These are phyloP conservation scores for Bursaphelenchus mucronatus DNA, from an alignment of 1,140 invertebrate genomes.

Conservation along the genomic window DNA sequence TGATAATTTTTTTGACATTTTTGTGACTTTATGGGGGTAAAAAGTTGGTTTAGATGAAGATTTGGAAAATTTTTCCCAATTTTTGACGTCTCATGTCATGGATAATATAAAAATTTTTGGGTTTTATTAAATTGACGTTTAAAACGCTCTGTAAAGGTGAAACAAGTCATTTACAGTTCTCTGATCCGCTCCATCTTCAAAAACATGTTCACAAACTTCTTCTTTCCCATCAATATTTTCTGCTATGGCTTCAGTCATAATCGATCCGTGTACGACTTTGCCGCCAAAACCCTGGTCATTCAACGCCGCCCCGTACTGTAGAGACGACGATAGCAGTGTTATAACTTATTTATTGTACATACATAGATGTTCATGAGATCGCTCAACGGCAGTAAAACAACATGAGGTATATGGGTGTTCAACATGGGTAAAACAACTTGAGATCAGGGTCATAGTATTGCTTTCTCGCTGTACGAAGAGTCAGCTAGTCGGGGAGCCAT, in stretches of 20 bases:
- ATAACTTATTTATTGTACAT: background rate
- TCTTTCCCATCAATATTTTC: conserved; percentile 46
- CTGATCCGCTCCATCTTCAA: conserved; percentile 42
- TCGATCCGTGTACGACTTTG: conserved; percentile 43
- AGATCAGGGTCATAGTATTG: conserved; percentile 11
- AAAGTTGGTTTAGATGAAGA: background rate
- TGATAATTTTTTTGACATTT: conserved; percentile 1
- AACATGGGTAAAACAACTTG: too few relatives aligned
- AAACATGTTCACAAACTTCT: conserved; percentile 41
- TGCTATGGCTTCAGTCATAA: conserved; percentile 46
- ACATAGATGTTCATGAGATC: too few relatives aligned
- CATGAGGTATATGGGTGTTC: too few relatives aligned
- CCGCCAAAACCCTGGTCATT: conserved; percentile 37
- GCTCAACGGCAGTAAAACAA: too few relatives aligned
- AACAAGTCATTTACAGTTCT: conserved; percentile 29
- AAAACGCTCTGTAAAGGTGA: too few relatives aligned
- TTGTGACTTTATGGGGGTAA: background rate
- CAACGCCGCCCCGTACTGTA: background rate
- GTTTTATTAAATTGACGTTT: too few relatives aligned
- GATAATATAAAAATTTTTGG: too few relatives aligned
- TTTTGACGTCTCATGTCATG: background rate
- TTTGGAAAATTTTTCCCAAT: background rate
- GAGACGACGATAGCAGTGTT: background rate
- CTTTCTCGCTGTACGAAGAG: conserved; percentile 24
- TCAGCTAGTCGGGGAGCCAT: conserved; percentile 25